Base-by-base conservation (phyloP, 2,797 vertebrate species). In the Epinephelus coioides region DNA sequence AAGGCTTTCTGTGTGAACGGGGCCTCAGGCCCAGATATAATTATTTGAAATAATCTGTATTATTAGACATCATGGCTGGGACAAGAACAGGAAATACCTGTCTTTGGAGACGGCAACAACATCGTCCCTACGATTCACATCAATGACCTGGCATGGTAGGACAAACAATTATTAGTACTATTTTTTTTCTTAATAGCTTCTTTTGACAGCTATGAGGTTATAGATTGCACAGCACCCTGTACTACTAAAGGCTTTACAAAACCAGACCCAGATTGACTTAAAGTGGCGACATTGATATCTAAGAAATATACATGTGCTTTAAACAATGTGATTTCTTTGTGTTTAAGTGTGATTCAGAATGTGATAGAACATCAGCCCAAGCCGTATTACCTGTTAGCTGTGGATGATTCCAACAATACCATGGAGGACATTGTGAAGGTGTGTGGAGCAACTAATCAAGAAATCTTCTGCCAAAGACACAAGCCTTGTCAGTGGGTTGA, bases 81-180 rank as follows among this genome's bases (percentile, higher is more conserved):
- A 27, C 91, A 95, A 17, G 83, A 89, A 27, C 70, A 86, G 2
- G 82, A 85, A 23, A 86, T 98, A 66, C 95, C 97, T 7, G 88
- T 97, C 56, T 99, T 96, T 93, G 98, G 97, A 88, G 93, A 96
- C 0, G 98, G 97, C 69, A 87, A 69, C 10, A 99, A 98, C 85
- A 43, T 95, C 9, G 47, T 98, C 78, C 98, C 98, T 21, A 94
- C 94, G 2, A 97, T 99, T 92, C 97, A 99, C 68, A 73, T 99
- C 80, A 90, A 66, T 34, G 98, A 99, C 82, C 95, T 99, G 73
- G 97, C 97, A 57, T 93, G 92, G 98, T 99, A 78, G n/a, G 85
- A 77, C 23, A 30, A 25, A 17, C 11, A 38, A 2, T 34, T 34
- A 6, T 8, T 34, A 8, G 3, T 40, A 12, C 9, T 43, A 3